phyloP scores from a whole-genome alignment of 2,888 invertebrate species.

The Dryomyza anilis region DNA sequence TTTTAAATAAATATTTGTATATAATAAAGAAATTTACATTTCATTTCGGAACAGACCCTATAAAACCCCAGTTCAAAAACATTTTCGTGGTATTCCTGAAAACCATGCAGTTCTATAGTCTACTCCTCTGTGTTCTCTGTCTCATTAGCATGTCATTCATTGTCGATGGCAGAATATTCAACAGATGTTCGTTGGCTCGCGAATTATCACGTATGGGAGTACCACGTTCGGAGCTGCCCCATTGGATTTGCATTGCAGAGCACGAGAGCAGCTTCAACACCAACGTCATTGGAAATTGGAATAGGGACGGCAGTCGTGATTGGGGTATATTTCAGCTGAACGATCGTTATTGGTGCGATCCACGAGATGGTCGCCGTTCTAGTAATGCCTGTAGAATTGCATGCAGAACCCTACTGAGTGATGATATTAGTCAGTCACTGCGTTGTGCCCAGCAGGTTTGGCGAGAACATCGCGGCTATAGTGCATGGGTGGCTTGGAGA shows the following conservation, averaged over 20 bases:
- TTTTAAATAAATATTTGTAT: too few species aligned
- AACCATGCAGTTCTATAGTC: too few species aligned
- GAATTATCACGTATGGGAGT: constrained; percentile 36
- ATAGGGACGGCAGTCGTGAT: constrained; percentile 58
- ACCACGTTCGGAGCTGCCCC: constrained; percentile 23
- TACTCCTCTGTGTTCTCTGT: too few species aligned
- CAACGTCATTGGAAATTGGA: constrained; percentile 53
- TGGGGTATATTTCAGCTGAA: constrained; percentile 46
- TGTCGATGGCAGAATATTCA: neutral
- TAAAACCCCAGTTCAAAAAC: too few species aligned
- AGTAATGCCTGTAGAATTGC: constrained; percentile 37
- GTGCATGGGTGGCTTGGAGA: constrained; percentile 42
- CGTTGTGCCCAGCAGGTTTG: constrained; percentile 39
- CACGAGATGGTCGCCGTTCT: constrained; percentile 18
- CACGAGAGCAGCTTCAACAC: constrained; percentile 48
- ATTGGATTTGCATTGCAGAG: constrained; percentile 36
- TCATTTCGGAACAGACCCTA: too few species aligned
- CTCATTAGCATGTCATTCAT: too few species aligned
- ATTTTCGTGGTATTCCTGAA: too few species aligned
- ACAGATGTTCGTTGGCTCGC: constrained; percentile 26
- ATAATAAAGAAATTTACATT: too few species aligned
- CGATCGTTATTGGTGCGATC: constrained; percentile 44
- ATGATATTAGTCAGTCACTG: constrained; percentile 36
- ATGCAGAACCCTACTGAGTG: constrained; percentile 37
- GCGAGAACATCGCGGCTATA: constrained; percentile 33